A percentile compares a stretch with the other conserved stretches of the same genome.
Conservation (phyloP, 2,113 vertebrate species). For the Oreotrochilus melanogaster region DNA sequence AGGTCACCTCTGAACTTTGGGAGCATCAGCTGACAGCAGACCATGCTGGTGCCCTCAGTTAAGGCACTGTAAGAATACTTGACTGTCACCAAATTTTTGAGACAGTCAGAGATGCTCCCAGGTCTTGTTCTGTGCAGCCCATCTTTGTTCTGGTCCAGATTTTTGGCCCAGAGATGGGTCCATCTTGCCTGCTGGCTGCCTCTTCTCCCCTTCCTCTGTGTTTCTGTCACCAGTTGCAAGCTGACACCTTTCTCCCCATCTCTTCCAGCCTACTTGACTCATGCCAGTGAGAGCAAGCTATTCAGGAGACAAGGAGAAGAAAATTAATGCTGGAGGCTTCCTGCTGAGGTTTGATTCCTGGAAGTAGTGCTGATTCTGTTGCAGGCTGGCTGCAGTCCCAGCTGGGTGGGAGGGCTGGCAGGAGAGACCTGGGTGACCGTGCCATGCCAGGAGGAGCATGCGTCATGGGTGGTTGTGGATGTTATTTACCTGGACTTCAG, state of each 20-base stretch:
- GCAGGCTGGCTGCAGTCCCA: background rate
- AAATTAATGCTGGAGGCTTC: background rate
- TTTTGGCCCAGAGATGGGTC: background rate
- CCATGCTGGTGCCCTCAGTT: background rate
- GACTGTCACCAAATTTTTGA: background rate
- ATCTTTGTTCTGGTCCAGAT: background rate
- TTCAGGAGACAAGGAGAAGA: background rate
- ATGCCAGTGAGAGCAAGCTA: background rate
- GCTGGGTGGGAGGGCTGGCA: background rate
- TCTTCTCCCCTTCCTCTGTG: background rate
- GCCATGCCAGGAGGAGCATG: background rate
- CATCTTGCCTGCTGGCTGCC: background rate
- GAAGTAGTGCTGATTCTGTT: background rate
- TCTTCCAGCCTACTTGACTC: background rate
- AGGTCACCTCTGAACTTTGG: background rate
- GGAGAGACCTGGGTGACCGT: background rate
- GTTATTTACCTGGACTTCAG: background rate
- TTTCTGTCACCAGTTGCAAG: background rate
- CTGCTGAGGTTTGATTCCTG: rapidly evolving
- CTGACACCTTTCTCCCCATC: background rate
- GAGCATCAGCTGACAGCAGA: background rate
- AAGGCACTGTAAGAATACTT: background rate
- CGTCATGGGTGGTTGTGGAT: background rate
- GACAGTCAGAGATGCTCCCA: background rate
- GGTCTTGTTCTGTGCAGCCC: background rate